Evolutionary conservation across 2,797 vertebrate species (phyloP).

Genomic region (Enoplosus armatus): DNA sequence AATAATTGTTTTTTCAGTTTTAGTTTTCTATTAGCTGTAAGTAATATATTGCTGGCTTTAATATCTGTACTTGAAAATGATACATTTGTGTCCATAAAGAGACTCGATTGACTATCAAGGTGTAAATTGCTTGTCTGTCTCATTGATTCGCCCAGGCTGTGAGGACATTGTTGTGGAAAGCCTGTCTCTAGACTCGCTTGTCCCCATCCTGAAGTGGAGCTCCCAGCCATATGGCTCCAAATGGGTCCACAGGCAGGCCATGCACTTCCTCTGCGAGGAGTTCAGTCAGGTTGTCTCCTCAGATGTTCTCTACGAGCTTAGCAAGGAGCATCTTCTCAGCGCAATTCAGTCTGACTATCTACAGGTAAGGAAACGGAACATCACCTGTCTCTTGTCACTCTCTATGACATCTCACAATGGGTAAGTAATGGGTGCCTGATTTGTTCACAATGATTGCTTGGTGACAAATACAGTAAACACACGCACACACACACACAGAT

Average conservation of each 20-base stretch:
- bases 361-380: constrained; percentile 86
- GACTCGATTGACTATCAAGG: background rate
- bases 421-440: background rate
- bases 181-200: constrained; percentile 95
- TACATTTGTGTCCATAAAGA: background rate
- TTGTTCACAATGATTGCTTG: constrained; percentile 5
- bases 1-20: constrained; percentile 4
- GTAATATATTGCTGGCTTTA: background rate
- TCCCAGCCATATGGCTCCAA: constrained; percentile 98
- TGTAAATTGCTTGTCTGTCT: constrained; percentile 26
- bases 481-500: background rate
- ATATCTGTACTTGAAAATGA: background rate
- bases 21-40: background rate
- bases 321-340: constrained; percentile 95
- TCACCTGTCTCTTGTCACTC: constrained; percentile 6
- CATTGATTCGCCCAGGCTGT: constrained; percentile 87
- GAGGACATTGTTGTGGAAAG: constrained; percentile 98
- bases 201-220: constrained; percentile 98
- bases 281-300: constrained; percentile 97
- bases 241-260: constrained; percentile 98
- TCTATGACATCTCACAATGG: background rate
- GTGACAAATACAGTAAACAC: constrained; percentile 25
- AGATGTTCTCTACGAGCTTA: constrained; percentile 95
- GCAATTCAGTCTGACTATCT: constrained; percentile 99
- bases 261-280: constrained; percentile 99